Conservation (phyloP, 2,113 vertebrate genomes). For the Echinops telfairi region DNA sequence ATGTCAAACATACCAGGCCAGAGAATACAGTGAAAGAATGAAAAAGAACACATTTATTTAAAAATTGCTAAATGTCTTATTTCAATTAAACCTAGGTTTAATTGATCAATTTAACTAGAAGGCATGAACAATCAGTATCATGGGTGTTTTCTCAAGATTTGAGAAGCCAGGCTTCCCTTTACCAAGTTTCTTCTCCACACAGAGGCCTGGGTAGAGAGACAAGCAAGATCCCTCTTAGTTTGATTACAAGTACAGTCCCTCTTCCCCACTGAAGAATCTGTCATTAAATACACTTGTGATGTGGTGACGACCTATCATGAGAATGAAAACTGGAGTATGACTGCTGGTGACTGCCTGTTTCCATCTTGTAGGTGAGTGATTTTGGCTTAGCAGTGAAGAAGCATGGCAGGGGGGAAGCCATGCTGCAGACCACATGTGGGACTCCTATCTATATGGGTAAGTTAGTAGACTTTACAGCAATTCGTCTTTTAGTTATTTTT, state of each 20-base stretch:
- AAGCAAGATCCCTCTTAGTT: neutral
- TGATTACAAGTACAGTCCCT: neutral
- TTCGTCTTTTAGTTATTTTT: neutral
- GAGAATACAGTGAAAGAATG: conserved; percentile 51
- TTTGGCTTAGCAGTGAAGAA: conserved; percentile 92
- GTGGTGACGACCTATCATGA: neutral
- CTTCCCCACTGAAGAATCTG: neutral
- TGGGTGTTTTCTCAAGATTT: conserved; percentile 6
- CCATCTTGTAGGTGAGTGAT: conserved; percentile 89
- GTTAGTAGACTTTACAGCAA: conserved; percentile 6
- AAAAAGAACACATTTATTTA: neutral
- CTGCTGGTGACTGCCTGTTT: conserved; percentile 9
- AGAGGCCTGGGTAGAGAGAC: neutral
- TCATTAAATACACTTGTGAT: neutral
- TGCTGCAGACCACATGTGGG: conserved; percentile 91
- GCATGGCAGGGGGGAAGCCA: conserved; percentile 88
- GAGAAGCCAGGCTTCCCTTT: conserved; percentile 14
- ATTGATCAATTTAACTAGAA: neutral
- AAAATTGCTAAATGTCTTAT: conserved; percentile 42
- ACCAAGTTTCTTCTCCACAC: conserved; percentile 14
- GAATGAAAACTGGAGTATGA: conserved; percentile 36
- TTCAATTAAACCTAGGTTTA: conserved; percentile 25
- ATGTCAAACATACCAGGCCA: neutral
- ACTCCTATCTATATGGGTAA: conserved; percentile 93
- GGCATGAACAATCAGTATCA: neutral